phyloP scores from a whole-genome alignment of 2,888 invertebrate species.

The Dromius quadrimaculatus region DNA sequence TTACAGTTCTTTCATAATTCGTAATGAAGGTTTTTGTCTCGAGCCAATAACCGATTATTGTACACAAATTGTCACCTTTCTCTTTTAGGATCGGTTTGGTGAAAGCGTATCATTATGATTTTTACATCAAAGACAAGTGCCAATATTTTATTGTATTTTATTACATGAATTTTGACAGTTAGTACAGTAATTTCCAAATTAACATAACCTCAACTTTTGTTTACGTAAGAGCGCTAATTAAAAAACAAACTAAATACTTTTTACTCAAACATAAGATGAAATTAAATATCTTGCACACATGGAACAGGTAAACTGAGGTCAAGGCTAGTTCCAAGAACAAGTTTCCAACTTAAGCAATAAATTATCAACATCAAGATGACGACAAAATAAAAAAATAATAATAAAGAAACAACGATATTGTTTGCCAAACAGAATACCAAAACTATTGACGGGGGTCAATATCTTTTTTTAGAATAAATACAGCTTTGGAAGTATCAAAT shows the following conservation, averaged over 20 bases:
- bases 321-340: conserved; percentile 35
- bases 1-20: too few species aligned
- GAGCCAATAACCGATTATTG: conserved; percentile 35
- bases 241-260: background rate
- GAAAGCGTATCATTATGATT: conserved; percentile 22
- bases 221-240: background rate
- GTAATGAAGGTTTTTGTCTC: too few species aligned
- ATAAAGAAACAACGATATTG: conserved; percentile 23
- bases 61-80: conserved; percentile 21
- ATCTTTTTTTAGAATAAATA: too few species aligned
- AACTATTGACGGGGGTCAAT: conserved; percentile 26
- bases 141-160: background rate
- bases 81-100: conserved; percentile 35
- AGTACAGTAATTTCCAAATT: background rate
- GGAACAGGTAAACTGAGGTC: conserved; percentile 35
- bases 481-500: too few species aligned
- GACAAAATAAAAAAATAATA: conserved; percentile 20
- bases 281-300: conserved; percentile 21
- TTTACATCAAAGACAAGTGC: background rate
- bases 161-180: background rate
- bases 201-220: background rate
- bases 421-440: conserved; percentile 20
- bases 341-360: conserved; percentile 38
- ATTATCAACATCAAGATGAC: conserved; percentile 43
- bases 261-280: background rate